A percentile compares a stretch with the other conserved stretches of the same genome.
phyloP scores from a whole-genome alignment of 2,113 vertebrate genomes.

The Gavia stellata region DNA sequence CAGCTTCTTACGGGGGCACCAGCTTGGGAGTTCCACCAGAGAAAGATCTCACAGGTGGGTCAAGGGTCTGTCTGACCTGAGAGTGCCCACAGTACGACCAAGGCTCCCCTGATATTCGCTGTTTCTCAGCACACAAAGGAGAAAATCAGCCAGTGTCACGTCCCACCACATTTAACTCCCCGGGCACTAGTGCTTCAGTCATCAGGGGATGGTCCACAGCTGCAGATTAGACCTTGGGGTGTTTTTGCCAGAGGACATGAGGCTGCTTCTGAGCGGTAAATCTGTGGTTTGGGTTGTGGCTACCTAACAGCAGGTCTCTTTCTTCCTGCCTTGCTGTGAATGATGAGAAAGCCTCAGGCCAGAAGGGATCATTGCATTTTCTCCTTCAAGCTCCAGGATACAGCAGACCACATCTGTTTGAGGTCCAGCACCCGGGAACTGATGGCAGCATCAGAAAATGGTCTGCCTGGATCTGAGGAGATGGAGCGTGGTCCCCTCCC shows the following conservation, averaged over 20 bases:
- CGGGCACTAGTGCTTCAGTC: neutral
- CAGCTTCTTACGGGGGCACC: fast-evolving
- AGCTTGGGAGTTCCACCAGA: neutral
- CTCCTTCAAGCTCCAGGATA: neutral
- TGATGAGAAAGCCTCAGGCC: neutral
- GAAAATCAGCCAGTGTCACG: neutral
- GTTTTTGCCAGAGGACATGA: neutral
- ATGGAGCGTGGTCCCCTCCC: neutral
- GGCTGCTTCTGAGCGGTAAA: neutral
- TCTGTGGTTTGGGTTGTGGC: neutral
- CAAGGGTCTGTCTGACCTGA: neutral
- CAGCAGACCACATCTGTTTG: neutral
- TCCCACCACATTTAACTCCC: neutral
- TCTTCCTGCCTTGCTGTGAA: neutral
- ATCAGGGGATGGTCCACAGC: neutral
- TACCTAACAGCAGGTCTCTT: neutral
- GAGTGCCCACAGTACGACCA: fast-evolving
- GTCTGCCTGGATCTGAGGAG: neutral
- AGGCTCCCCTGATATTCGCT: fast-evolving
- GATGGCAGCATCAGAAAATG: neutral
- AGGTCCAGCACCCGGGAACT: neutral
- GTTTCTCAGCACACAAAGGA: neutral
- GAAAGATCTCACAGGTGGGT: neutral
- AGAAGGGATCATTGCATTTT: neutral
- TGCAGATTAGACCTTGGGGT: neutral